Base-by-base conservation (phyloP, 2,888 invertebrate species). In the Cremastinae sp. region DNA sequence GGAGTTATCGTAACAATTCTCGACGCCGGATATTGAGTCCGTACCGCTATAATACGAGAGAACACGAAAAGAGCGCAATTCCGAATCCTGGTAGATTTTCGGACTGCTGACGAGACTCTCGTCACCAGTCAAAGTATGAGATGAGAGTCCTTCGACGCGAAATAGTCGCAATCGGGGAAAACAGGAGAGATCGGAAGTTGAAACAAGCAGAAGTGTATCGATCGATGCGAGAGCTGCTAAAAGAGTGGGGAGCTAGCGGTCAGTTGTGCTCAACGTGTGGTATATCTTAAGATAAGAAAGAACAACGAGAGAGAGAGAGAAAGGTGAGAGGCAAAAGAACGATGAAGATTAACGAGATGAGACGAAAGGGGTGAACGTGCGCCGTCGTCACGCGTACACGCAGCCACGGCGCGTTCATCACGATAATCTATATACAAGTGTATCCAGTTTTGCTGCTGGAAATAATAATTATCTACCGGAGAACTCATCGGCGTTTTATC, bases 381-480 rank as follows among this genome's bases (percentile, higher is more conserved):
- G 37, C 37, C 20, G 37, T 28, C 28, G 28, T 28, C 28, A 16
- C 28, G 69, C 4, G 43, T 22, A 3, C 37, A n/a, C 18, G 45
- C 10, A 12, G 4, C 62, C 41, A 20, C 35, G 73, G 43, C 55
- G 41, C 35, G 12, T 49, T 43, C 58, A 20, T 59, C 43, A 41
- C 75, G 71, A 71, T 71, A 66, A 75, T 71, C 66, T 55, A 66
- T 61, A n/a, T n/a, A n/a, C n/a, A n/a, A n/a, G n/a, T n/a, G 66
- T 55, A 47, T 71, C 71, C 71, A n/a, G n/a, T n/a, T n/a, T n/a
- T n/a, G 75, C 62, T 71, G 75, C 55, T 65, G 71, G 71, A 75
- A 71, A 75, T 75, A 75, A 75, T 71, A 75, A 75, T 75, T 75
- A 75, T 75, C 71, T 75, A 71, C 61, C 66, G 75, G 71, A 75